These are phyloP conservation scores for Leucopternis melanops DNA, from an alignment of 2,113 vertebrate genomes.

Conservation along the genomic window DNA sequence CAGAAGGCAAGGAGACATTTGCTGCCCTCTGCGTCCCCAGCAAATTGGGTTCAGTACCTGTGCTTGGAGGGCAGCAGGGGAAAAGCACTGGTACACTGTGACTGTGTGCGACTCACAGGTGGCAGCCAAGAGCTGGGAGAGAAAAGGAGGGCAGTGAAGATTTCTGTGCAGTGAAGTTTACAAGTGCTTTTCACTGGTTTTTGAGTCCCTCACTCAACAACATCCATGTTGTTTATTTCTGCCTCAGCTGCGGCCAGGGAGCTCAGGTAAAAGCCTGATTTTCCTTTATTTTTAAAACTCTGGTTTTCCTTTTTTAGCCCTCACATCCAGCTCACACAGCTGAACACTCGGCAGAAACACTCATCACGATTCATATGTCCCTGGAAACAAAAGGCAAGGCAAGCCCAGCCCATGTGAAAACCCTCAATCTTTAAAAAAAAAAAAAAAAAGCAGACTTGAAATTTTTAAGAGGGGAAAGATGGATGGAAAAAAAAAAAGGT, in stretches of 20 bases:
- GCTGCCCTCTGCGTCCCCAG: background rate
- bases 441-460: background rate
- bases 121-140: conserved; percentile 33
- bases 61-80: background rate
- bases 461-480: background rate
- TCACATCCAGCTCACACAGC: background rate
- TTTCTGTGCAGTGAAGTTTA: background rate
- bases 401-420: background rate
- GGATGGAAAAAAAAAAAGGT: background rate
- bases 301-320: background rate
- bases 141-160: background rate
- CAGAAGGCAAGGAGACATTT: background rate
- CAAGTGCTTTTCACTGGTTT: background rate
- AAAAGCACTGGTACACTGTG: background rate
- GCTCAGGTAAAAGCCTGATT: background rate
- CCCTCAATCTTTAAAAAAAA: background rate
- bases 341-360: background rate
- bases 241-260: background rate
- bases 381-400: background rate
- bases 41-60: background rate
- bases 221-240: background rate
- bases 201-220: background rate
- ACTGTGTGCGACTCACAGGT: background rate
- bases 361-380: background rate
- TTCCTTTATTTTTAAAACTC: background rate